phyloP scores from a whole-genome alignment of 2,797 vertebrate species.

The Tapera naevia region DNA sequence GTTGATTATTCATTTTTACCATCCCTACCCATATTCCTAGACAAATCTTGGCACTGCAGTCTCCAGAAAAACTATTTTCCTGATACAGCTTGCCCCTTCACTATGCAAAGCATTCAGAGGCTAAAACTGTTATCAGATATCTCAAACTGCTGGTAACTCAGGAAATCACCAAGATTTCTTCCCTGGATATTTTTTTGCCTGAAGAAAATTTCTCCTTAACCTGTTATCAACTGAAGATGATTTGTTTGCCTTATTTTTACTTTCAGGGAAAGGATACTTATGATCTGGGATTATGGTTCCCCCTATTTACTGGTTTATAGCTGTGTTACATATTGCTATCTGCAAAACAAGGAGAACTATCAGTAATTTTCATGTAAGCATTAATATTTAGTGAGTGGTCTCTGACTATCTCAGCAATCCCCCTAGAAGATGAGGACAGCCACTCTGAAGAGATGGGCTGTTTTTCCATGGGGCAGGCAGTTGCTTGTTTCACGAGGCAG shows the following conservation, averaged over 20 bases:
- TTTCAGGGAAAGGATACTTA: background rate
- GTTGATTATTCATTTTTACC: background rate
- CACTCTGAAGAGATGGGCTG: background rate
- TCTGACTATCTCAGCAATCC: background rate
- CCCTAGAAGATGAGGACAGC: background rate
- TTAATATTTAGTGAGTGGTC: background rate
- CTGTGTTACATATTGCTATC: background rate
- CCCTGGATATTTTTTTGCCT: background rate
- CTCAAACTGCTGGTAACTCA: background rate
- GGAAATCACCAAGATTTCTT: background rate
- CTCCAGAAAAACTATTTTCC: background rate
- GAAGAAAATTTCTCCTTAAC: background rate
- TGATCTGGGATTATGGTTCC: background rate
- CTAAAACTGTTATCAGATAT: background rate
- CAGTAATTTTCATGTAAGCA: background rate
- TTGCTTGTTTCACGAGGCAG: background rate
- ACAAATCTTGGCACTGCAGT: background rate
- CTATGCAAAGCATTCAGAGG: background rate
- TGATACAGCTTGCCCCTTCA: background rate
- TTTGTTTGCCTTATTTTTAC: background rate
- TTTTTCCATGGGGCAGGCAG: background rate
- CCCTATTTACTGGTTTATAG: background rate
- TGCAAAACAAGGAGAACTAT: background rate
- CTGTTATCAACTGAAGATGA: background rate
- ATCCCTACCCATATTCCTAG: background rate